These are phyloP conservation scores for Pipa parva DNA, from an alignment of 2,113 vertebrate species.

Conservation along the genomic window DNA sequence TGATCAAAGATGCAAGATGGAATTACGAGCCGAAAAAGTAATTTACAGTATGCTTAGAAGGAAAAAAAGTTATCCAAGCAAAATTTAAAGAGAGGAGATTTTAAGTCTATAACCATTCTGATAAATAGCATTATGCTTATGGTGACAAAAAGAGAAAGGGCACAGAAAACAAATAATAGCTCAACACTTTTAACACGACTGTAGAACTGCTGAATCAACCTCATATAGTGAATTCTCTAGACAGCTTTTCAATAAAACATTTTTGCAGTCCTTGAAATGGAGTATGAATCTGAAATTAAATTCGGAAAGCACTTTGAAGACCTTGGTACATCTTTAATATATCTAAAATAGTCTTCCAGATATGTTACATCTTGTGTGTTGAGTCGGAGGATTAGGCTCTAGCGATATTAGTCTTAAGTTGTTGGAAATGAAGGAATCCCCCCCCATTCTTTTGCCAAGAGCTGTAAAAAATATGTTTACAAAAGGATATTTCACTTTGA, in stretches of 20 bases:
- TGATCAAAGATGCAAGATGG: too few species aligned
- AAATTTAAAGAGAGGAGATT: background rate
- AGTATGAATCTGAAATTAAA: constrained; percentile 2
- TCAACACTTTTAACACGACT: background rate
- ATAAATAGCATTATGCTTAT: background rate
- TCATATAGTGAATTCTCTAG: background rate
- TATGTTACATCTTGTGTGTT: constrained; percentile 17
- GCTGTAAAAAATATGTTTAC: constrained; percentile 57
- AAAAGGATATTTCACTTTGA: constrained; percentile 66
- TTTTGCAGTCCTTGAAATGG: constrained; percentile 11
- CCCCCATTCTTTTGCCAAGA: constrained; percentile 43
- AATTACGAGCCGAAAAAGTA: too few species aligned
- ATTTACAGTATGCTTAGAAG: too few species aligned
- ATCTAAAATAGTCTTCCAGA: constrained; percentile 25
- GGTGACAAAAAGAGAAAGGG: background rate
- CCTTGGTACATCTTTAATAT: constrained; percentile 38
- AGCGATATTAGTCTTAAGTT: constrained; percentile 36
- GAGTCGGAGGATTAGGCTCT: constrained; percentile 37
- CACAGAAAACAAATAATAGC: background rate
- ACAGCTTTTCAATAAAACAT: constrained; percentile 11
- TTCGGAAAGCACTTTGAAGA: constrained; percentile 10
- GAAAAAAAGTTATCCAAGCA: too few species aligned
- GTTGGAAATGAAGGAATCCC: constrained; percentile 48
- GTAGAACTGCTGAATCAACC: background rate
- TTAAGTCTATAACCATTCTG: background rate